These are phyloP conservation scores for Phallusia fumigata DNA, from an alignment of 23 tunicate genomes.

Conservation along the genomic window DNA sequence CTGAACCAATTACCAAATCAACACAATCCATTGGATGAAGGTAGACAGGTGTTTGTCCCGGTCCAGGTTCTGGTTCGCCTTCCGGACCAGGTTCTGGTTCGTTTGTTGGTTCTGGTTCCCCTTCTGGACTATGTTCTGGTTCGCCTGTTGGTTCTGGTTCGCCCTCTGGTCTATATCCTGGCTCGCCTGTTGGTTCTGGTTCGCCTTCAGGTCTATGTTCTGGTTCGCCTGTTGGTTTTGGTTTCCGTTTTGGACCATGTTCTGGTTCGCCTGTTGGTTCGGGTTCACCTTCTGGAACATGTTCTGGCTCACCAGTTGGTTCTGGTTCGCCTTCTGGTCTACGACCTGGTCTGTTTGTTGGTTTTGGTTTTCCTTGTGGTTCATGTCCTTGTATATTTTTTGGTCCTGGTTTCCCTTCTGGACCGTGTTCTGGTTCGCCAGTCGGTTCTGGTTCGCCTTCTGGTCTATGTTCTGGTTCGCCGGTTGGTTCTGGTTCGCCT, in stretches of 20 bases:
- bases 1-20: slow-evolving; percentile 37
- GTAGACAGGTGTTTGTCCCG: background rate
- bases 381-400: too few species aligned
- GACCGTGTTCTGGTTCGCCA: too few species aligned
- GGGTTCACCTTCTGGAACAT: slow-evolving; percentile 11
- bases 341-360: background rate
- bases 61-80: slow-evolving; percentile 21
- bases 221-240: slow-evolving; percentile 16
- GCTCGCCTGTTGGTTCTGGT: background rate
- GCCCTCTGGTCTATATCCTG: background rate
- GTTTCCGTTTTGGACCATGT: slow-evolving; percentile 9
- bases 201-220: background rate
- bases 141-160: slow-evolving; percentile 15
- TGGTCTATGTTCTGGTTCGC: background rate
- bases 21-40: slow-evolving; percentile 40
- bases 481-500: background rate
- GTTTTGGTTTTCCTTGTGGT: too few species aligned
- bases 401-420: too few species aligned
- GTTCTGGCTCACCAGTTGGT: slow-evolving; percentile 2
- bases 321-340: background rate
- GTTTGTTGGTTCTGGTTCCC: slow-evolving; percentile 26
- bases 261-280: slow-evolving; percentile 28
- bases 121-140: background rate
- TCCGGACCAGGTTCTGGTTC: slow-evolving; percentile 16
- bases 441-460: too few species aligned